Evolutionary conservation across 2,113 vertebrate genomes (phyloP).

Genomic region (Xerus inauris): DNA sequence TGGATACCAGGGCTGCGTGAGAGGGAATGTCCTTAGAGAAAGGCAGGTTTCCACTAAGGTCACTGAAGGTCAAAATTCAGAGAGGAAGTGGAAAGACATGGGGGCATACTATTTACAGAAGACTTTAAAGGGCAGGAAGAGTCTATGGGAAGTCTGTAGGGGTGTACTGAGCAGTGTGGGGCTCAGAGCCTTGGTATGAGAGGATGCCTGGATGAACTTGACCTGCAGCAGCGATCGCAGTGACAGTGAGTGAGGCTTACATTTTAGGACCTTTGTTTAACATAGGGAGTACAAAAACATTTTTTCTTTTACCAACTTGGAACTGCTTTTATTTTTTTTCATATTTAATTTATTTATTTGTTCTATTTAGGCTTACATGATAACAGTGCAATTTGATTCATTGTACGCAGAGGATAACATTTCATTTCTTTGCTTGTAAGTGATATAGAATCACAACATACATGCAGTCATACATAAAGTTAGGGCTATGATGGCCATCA

Average conservation of each 20-base stretch:
- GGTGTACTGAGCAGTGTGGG: not conserved
- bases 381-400: too few relatives aligned
- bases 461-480: too few relatives aligned
- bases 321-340: too few relatives aligned
- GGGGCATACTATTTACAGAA: not conserved
- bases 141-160: not conserved
- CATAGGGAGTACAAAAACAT: not conserved
- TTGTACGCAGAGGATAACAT: too few relatives aligned
- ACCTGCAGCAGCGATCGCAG: not conserved
- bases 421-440: too few relatives aligned
- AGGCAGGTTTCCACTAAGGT: not conserved
- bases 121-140: not conserved
- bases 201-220: not conserved
- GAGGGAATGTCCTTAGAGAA: not conserved
- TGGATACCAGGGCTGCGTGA: not conserved
- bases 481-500: too few relatives aligned
- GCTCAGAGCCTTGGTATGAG: not conserved
- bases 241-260: not conserved
- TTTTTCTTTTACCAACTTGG: too few relatives aligned
- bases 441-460: too few relatives aligned
- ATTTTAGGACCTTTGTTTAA: slow-evolving; percentile 34
- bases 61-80: not conserved
- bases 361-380: too few relatives aligned
- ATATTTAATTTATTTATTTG: too few relatives aligned
- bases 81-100: not conserved